A percentile compares a stretch with the other conserved stretches of the same genome.
phyloP scores from a whole-genome alignment of 1,140 invertebrate genomes.

The Diorhabda carinulata region DNA sequence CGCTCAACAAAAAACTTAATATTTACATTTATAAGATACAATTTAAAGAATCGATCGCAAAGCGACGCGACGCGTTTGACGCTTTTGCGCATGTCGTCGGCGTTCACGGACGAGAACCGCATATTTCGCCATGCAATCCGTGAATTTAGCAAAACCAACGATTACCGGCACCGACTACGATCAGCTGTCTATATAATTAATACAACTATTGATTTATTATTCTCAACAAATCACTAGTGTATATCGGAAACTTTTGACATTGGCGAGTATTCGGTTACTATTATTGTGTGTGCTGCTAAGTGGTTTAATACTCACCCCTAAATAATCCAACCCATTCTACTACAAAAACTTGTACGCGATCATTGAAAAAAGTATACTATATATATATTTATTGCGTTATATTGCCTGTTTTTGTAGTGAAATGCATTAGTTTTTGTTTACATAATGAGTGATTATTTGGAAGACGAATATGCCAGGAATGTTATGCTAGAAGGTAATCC shows the following conservation, averaged over 20 bases:
- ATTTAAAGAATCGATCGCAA: neutral
- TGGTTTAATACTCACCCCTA: too few species aligned
- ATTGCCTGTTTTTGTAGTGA: neutral
- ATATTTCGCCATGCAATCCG: neutral
- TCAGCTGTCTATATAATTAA: neutral
- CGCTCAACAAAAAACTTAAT: too few species aligned
- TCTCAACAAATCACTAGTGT: neutral
- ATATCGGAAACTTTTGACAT: neutral
- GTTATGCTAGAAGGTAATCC: conserved; percentile 15
- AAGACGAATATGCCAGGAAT: conserved; percentile 16
- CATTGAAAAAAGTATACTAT: too few species aligned
- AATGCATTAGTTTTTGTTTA: neutral
- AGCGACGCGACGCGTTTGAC: neutral
- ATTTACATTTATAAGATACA: too few species aligned
- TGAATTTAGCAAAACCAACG: neutral
- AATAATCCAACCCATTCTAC: too few species aligned
- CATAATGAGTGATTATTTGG: conserved; percentile 11
- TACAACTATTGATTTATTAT: neutral
- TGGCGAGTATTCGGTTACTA: too few species aligned
- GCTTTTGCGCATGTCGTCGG: neutral
- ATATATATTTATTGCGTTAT: too few species aligned
- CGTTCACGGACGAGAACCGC: neutral
- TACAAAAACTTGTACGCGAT: too few species aligned
- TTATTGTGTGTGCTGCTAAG: too few species aligned
- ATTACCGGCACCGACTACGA: neutral